Base-by-base conservation (phyloP, 23 tunicate genomes). In the Trididemnum nubilum region DNA sequence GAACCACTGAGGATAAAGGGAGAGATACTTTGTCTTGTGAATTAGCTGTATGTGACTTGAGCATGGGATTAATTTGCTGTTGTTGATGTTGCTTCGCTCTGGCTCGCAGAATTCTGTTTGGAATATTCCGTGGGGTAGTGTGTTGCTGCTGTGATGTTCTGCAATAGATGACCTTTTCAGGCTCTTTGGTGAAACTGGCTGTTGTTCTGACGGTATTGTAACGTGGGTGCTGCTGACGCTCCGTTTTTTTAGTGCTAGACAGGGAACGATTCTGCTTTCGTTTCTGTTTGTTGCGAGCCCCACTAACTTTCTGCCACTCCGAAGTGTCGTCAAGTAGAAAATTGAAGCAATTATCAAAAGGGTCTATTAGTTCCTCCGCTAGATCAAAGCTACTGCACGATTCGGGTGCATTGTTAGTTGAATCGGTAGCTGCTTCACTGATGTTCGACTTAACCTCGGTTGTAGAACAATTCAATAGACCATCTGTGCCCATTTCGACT, bases 301-400 rank as follows among this genome's bases (percentile, higher is more conserved):
- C 74, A 5, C 74, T 38, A 33, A 67, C 74, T 5, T 67, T 5
- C 38, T 67, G 74, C 74, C 74, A 67, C 18, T 67, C 74, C 9
- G 74, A 31, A 3, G 22, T 26, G 3, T 12, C 67, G 3, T 61
- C 26, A 9, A 49, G n/a, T n/a, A n/a, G n/a, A n/a, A n/a, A n/a
- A n/a, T n/a, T n/a, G n/a, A n/a, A n/a, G 15, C 12, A 44, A 44
- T 44, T 44, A 7, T 44, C 54, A 15, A 44, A 44, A 9, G 9
- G 12, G 54, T 44, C 54, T 7, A 7, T 15, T 7, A 7, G 9
- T 15, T 44, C 54, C 9, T 44, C 54, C 54, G 54, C 12, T 7
- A 44, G 15, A 44, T 44, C 54, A 44, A 44, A 44, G 15, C 54
- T 44, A 15, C 54, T 44, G 15, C 9, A 7, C 54, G 54, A 44